Evolutionary conservation across 2,888 invertebrate genomes (phyloP), one percentile per base, ranked within the genome.

Genomic region (Eutolmus rufibarbis): DNA sequence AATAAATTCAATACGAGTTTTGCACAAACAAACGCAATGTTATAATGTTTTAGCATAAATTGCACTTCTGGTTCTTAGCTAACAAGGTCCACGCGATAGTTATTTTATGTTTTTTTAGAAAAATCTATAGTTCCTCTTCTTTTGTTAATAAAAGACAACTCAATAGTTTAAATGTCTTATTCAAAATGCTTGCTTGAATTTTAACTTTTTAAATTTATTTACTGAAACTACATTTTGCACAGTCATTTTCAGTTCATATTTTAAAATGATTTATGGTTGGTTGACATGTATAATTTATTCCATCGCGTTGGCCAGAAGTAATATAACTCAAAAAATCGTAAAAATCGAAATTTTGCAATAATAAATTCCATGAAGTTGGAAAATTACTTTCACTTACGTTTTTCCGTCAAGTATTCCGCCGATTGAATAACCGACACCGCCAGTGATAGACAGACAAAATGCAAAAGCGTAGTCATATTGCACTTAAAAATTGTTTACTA

Each of bases 401-500:
- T 57, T 82, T 86, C 43, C 40, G 37, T 74, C 74, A 86, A 81
- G 76, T 66, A 85, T 19, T 78, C 77, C 5, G 5, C 78, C 34
- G 78, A 23, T 28, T 77, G n/a, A 5, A 57, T 43, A 82, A 51
- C 34, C 7, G 66, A 31, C 56, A 28, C 43, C 12, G 34, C 34
- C 37, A 86, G 37, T 37, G 23, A 19, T 51, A 77, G 28, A 76
- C 46, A 74, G 19, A 86, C 5, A 16, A 77, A 43, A 23, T 40
- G 34, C 8, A 84, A 19, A 84, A 43, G 74, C 43, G 31, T 51
- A n/a, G 46, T 19, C 85, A 85, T 85, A 74, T 66, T 23, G 12
- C 31, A 31, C 2, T n/a, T 23, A 12, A 81, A 81, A 46, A 23
- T 28, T 43, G 66, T 37, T 74, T 43, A 40, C 28, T 43, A 43